Conservation (phyloP, 2,888 invertebrate genomes). For the Antitype chi region DNA sequence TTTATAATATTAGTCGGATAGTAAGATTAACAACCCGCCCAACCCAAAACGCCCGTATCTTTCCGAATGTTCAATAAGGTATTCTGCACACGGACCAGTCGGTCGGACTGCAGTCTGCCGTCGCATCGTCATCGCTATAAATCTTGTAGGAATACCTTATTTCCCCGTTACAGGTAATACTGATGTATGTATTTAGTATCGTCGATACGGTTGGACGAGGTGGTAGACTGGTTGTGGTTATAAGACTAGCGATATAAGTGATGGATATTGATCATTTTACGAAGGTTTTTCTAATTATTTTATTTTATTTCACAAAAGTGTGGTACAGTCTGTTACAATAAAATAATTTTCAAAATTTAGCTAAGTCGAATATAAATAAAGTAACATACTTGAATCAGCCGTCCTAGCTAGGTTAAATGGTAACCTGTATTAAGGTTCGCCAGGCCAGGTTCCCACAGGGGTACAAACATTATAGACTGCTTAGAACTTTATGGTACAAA, state of each 20-base stretch:
- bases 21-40: neutral
- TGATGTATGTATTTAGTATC: constrained; percentile 62
- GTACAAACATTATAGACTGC: no score
- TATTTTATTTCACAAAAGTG: no score
- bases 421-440: no score
- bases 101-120: constrained; percentile 56
- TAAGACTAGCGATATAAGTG: neutral
- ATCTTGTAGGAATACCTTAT: constrained; percentile 68
- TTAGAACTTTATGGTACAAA: no score
- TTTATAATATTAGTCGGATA: no score
- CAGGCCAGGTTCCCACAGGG: no score
- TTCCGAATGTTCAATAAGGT: constrained; percentile 43
- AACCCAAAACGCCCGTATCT: neutral
- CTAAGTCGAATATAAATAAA: no score
- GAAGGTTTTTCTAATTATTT: neutral
- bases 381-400: no score
- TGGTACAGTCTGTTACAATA: no score
- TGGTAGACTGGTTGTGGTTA: constrained; percentile 16
- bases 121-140: constrained; percentile 55
- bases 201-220: constrained; percentile 26
- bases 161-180: constrained; percentile 57
- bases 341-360: no score
- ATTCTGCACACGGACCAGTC: constrained; percentile 43
- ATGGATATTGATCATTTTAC: neutral
- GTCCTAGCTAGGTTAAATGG: no score